phyloP scores from a whole-genome alignment of 2,797 vertebrate species.

The Chanos chanos region DNA sequence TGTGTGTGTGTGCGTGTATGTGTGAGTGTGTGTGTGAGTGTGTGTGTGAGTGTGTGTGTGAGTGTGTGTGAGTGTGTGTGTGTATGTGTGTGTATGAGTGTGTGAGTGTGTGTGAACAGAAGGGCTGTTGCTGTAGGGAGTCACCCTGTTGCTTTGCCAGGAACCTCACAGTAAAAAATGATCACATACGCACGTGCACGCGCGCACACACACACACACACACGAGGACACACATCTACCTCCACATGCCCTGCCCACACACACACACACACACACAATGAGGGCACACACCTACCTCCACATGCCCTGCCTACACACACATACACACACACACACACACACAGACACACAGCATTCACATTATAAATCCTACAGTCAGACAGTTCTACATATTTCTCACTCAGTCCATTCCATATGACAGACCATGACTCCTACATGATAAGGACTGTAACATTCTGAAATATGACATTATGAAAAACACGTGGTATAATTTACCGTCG shows the following conservation, averaged over 20 bases:
- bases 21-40: too few relatives aligned
- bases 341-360: neutral
- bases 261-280: neutral
- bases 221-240: too few relatives aligned
- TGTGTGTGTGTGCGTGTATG: constrained; percentile 1
- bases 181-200: too few relatives aligned
- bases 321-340: neutral
- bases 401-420: too few relatives aligned
- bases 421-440: too few relatives aligned
- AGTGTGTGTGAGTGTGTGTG: constrained; percentile 18
- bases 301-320: too few relatives aligned
- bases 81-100: constrained; percentile 16
- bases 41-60: too few relatives aligned
- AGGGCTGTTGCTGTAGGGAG: constrained; percentile 31
- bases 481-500: too few relatives aligned
- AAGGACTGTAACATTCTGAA: too few relatives aligned
- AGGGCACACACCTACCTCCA: too few relatives aligned
- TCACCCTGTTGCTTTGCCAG: constrained; percentile 7
- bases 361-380: neutral
- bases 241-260: neutral
- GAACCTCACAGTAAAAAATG: constrained; percentile 1
- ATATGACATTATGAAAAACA: too few relatives aligned
- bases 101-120: constrained; percentile 35
- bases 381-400: neutral
- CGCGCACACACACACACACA: too few relatives aligned